Percentiles rank a stretch among this genome's conserved stretches.
phyloP scores from a whole-genome alignment of 2,797 vertebrate species.

The Amphiprion clarkii region DNA sequence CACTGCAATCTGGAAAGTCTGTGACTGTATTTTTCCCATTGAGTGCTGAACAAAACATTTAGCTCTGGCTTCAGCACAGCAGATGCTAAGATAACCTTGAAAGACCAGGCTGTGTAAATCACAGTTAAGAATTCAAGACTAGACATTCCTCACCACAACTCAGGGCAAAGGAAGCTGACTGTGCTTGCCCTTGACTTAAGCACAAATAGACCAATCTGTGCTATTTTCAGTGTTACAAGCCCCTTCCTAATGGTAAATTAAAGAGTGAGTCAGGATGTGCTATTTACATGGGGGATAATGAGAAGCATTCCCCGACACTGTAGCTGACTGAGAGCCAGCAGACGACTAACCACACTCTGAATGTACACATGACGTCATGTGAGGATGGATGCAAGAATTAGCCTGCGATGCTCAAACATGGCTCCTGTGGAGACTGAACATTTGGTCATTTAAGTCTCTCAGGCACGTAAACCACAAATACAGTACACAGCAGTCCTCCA shows the following conservation, averaged over 20 bases:
- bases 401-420: constrained; percentile 23
- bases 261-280: constrained; percentile 73
- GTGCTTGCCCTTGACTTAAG: constrained; percentile 40
- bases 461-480: constrained; percentile 51
- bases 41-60: constrained; percentile 18
- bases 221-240: constrained; percentile 76
- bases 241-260: constrained; percentile 69
- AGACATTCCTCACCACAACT: constrained; percentile 64
- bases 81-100: constrained; percentile 56
- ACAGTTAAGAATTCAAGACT: constrained; percentile 56
- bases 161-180: constrained; percentile 33
- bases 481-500: constrained; percentile 21
- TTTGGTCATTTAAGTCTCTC: constrained; percentile 28
- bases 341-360: constrained; percentile 51
- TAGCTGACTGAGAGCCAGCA: constrained; percentile 62
- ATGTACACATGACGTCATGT: constrained; percentile 65
- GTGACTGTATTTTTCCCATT: constrained; percentile 5
- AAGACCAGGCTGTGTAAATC: constrained; percentile 45
- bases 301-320: constrained; percentile 68
- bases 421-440: constrained; percentile 35
- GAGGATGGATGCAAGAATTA: constrained; percentile 33
- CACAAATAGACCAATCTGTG: constrained; percentile 49
- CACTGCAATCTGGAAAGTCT: not conserved
- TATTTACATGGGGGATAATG: constrained; percentile 69
- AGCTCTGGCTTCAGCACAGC: constrained; percentile 16